Evolutionary conservation across 2,888 invertebrate species (phyloP).

Genomic region (Cephonodes hylas): DNA sequence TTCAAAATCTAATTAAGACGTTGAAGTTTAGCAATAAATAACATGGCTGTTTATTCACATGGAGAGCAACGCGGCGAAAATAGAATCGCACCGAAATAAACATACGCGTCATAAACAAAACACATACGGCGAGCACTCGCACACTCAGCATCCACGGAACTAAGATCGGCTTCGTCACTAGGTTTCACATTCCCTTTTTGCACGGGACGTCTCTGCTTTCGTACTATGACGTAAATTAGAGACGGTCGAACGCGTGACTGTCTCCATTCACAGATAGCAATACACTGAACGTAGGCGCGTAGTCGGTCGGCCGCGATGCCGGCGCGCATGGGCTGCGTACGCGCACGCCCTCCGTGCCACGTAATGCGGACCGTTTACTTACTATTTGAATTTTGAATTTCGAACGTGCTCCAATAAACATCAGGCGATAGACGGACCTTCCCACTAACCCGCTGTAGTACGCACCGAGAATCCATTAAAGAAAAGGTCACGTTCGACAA

Average conservation of each 20-base stretch:
- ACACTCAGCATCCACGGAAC: constrained; percentile 36
- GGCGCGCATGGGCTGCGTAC: constrained; percentile 51
- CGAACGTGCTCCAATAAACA: constrained; percentile 72
- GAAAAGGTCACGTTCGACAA: background rate
- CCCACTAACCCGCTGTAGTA: no score
- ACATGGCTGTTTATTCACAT: constrained; percentile 62
- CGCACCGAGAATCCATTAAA: no score
- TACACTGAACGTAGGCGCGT: constrained; percentile 57
- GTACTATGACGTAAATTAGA: constrained; percentile 36
- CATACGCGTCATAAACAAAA: constrained; percentile 49
- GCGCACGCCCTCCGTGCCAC: constrained; percentile 64
- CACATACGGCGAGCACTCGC: constrained; percentile 43
- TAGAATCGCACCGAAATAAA: constrained; percentile 70
- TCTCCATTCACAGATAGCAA: constrained; percentile 67
- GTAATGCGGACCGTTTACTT: constrained; percentile 71
- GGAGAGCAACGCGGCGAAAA: constrained; percentile 58
- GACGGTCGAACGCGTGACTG: constrained; percentile 59
- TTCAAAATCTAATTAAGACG: constrained; percentile 11
- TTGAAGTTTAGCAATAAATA: constrained; percentile 40
- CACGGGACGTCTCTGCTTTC: constrained; percentile 41
- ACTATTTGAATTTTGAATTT: constrained; percentile 71
- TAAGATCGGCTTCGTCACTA: constrained; percentile 30
- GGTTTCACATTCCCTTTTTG: constrained; percentile 42
- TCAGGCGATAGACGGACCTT: constrained; percentile 44
- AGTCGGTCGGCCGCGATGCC: constrained; percentile 16